phyloP scores from a whole-genome alignment of 2,888 invertebrate species.

The Adela reaumurella region DNA sequence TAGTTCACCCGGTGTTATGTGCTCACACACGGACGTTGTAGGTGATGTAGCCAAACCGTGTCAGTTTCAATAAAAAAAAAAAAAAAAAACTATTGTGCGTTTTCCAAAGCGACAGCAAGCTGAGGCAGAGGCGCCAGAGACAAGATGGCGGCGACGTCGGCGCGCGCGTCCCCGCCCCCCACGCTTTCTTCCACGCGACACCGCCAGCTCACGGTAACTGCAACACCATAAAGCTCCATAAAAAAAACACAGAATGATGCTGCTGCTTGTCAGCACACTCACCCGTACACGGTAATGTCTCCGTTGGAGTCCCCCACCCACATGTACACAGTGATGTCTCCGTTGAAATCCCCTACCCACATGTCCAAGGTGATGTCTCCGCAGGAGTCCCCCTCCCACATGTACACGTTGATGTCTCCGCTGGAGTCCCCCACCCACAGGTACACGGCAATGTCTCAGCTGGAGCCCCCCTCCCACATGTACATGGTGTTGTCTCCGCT shows the following conservation, averaged over 20 bases:
- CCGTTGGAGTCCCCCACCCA: conserved; percentile 91
- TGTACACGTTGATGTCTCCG: conserved; percentile 82
- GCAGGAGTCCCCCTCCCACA: no score
- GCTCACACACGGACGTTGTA: no score
- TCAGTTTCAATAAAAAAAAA: no score
- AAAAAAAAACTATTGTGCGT: conserved; percentile 68
- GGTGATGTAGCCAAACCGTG: no score
- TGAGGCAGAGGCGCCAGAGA: conserved; percentile 63
- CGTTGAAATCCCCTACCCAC: no score
- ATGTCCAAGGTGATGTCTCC: no score
- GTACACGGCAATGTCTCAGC: no score
- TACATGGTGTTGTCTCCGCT: no score
- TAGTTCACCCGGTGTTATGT: no score
- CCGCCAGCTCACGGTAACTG: conserved; percentile 23
- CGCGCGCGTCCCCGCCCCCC: conserved; percentile 61
- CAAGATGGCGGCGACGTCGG: conserved; percentile 65
- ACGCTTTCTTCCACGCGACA: conserved; percentile 44
- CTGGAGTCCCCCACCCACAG: conserved; percentile 90
- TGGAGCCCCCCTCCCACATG: no score
- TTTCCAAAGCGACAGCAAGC: conserved; percentile 78
- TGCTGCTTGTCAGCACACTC: no score
- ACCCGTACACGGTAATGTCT: conserved; percentile 79
- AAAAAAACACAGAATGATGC: neutral
- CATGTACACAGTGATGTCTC: conserved; percentile 68
- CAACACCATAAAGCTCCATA: neutral